Conservation (phyloP, 1,140 invertebrate genomes). For the Hyles vespertilio region DNA sequence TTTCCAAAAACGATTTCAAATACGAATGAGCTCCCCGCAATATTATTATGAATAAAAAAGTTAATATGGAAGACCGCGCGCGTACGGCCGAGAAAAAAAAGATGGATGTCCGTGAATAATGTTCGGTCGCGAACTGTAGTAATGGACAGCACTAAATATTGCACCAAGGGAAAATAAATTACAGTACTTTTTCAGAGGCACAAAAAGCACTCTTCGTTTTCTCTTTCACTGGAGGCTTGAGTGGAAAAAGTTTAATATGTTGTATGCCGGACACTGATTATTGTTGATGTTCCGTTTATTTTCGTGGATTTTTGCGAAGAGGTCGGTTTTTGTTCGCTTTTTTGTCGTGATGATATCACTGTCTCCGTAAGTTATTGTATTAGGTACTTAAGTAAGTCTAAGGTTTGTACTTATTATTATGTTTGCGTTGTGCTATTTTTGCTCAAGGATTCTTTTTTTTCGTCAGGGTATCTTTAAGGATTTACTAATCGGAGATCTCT, state of each 20-base stretch:
- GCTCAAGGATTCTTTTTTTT: no score
- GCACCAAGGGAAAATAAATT: conserved; percentile 73
- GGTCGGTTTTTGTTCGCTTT: no score
- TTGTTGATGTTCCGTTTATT: conserved; percentile 5
- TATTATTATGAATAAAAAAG: conserved; percentile 63
- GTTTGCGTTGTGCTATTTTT: no score
- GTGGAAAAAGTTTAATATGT: conserved; percentile 68
- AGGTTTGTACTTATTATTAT: no score
- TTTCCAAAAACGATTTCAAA: conserved; percentile 29
- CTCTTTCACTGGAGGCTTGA: conserved; percentile 49
- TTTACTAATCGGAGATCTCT: no score
- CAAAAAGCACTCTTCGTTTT: conserved; percentile 68
- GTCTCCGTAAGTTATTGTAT: no score
- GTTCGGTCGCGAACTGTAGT: conserved; percentile 71
- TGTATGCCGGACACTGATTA: conserved; percentile 40
- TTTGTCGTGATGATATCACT: no score
- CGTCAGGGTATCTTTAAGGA: no score
- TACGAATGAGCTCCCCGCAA: conserved; percentile 37
- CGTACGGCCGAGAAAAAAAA: conserved; percentile 56
- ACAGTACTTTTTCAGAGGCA: conserved; percentile 67
- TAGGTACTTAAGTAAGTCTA: no score
- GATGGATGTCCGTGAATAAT: conserved; percentile 70
- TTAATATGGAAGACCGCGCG: conserved; percentile 61
- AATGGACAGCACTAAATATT: conserved; percentile 75
- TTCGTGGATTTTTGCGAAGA: neutral